Percentiles rank a stretch among this genome's conserved stretches.
phyloP scores from a whole-genome alignment of 2,113 vertebrate genomes.

The Galemys pyrenaicus region DNA sequence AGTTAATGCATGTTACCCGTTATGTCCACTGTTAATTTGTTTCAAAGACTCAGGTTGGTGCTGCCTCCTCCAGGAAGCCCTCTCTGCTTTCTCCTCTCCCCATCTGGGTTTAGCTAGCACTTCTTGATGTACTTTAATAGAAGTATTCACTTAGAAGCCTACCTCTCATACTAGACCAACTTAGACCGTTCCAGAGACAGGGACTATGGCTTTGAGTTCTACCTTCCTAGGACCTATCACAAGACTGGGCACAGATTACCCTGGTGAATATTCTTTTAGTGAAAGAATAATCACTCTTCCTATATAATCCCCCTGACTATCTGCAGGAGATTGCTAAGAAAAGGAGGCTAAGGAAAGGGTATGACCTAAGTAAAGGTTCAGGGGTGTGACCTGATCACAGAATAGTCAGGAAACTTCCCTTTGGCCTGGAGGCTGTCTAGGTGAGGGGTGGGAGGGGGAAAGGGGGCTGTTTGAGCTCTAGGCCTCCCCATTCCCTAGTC shows the following conservation, averaged over 20 bases:
- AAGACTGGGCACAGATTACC: background rate
- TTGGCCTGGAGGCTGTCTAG: background rate
- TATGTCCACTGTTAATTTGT: background rate
- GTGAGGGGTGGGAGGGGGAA: no score
- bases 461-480: accelerated
- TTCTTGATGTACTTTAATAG: background rate
- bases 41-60: background rate
- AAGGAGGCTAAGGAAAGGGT: background rate
- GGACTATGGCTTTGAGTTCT: background rate
- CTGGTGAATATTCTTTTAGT: background rate
- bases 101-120: background rate
- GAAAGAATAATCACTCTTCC: background rate
- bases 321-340: background rate
- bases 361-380: background rate
- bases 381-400: background rate
- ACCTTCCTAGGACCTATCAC: background rate
- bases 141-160: background rate
- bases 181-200: background rate
- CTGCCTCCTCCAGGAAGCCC: background rate
- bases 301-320: background rate
- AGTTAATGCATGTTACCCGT: background rate
- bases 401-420: accelerated
- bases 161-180: background rate
- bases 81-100: background rate
- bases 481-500: background rate